phyloP scores from a whole-genome alignment of 2,113 vertebrate species.

The Centropristis striata region DNA sequence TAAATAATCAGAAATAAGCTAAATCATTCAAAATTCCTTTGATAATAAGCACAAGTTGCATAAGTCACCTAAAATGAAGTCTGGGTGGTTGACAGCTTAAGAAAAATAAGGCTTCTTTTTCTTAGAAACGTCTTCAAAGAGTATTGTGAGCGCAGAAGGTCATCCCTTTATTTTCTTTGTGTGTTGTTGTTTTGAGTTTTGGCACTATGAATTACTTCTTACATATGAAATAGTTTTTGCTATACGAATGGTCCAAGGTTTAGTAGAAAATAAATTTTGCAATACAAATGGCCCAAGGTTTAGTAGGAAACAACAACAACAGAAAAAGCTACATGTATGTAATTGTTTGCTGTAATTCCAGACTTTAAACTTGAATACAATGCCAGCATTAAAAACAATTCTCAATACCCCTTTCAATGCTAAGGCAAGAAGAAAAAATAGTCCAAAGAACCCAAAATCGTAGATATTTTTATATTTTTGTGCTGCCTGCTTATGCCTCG shows the following conservation, averaged over 20 bases:
- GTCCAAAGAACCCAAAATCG: too few relatives aligned
- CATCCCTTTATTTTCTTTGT: not conserved
- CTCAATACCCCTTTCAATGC: too few relatives aligned
- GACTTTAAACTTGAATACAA: too few relatives aligned
- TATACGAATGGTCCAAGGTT: too few relatives aligned
- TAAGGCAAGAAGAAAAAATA: too few relatives aligned
- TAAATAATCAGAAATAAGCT: not conserved
- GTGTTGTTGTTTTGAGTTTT: not conserved
- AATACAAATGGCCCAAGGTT: too few relatives aligned
- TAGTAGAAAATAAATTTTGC: not conserved
- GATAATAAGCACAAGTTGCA: not conserved
- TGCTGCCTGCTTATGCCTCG: too few relatives aligned
- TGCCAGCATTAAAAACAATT: too few relatives aligned
- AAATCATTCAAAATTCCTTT: slow-evolving; percentile 4
- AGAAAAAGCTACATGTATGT: too few relatives aligned
- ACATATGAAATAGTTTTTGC: not conserved
- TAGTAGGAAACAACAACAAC: too few relatives aligned
- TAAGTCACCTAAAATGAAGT: not conserved
- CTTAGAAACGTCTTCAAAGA: not conserved
- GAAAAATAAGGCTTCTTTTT: not conserved
- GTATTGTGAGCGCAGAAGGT: not conserved
- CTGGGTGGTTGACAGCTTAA: not conserved
- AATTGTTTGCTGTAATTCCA: too few relatives aligned
- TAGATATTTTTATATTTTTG: too few relatives aligned
- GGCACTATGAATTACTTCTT: not conserved